Percentiles rank a stretch among this genome's conserved stretches.
These are phyloP conservation scores for Clarias platycephalus DNA, from an alignment of 2,797 vertebrate species.

Conservation along the genomic window DNA sequence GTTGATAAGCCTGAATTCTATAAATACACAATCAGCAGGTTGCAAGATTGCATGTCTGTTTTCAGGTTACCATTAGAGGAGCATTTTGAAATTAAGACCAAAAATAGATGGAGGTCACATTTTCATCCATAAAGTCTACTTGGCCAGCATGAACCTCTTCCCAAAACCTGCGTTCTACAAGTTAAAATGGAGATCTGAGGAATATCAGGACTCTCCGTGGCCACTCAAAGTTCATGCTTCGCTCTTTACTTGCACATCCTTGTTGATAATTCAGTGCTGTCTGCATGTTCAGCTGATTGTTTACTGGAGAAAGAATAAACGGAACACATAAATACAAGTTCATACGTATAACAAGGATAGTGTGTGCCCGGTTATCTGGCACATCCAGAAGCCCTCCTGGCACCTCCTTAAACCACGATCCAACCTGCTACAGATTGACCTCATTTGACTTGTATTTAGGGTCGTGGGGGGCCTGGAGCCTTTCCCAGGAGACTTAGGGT, in stretches of 20 bases:
- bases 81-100: neutral
- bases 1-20: neutral
- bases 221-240: neutral
- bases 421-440: neutral
- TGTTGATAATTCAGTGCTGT: neutral
- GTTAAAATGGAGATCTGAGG: neutral
- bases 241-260: neutral
- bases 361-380: neutral
- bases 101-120: neutral
- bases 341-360: neutral
- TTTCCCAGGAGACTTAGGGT: no score
- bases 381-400: neutral
- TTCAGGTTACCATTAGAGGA: neutral
- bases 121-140: slow-evolving; percentile 1
- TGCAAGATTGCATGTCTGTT: neutral
- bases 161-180: neutral
- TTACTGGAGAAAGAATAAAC: neutral
- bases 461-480: no score
- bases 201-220: neutral
- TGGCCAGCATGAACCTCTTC: neutral
- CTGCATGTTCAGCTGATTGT: neutral
- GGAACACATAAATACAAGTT: neutral
- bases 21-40: neutral
- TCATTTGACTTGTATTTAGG: neutral
- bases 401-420: neutral